Base-by-base conservation (phyloP, 2,888 invertebrate species). In the Habroteleia sp. region DNA sequence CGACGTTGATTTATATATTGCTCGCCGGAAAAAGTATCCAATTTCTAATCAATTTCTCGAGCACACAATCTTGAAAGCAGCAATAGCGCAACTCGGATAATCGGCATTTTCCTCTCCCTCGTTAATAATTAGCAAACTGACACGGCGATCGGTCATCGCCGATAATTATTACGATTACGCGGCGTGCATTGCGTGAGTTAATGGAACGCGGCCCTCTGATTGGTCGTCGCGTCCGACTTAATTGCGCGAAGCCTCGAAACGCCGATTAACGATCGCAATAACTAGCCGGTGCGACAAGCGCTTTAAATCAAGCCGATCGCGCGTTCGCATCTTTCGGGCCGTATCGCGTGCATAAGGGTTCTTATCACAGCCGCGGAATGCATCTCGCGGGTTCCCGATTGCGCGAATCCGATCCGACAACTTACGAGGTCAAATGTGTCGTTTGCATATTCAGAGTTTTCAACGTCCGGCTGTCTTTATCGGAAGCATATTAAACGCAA, bases 111-210 rank as follows among this genome's bases (percentile, higher is more conserved):
- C 35, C 37, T 75, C 58, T 56, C 63, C 4, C 52, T 65, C 42
- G 76, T 69, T 73, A 77, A 80, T 83, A 83, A 82, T 83, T 83
- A 81, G 80, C 77, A 72, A 71, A 54, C 75, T 78, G 80, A 80
- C 81, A 77, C 74, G 74, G 76, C 83, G 80, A 82, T 83, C 80
- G 79, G 80, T 83, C 83, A 82, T 83, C 77, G 78, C 77, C 77
- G 83, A 83, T 83, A 81, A 82, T 83, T 83, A 82, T 83, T 81
- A 83, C 80, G 80, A 83, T 83, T 81, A 82, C 77, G 74, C 77
- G 74, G 41, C 75, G 54, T 42, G 77, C 74, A 76, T 82, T 77
- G 80, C 79, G 77, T 76, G 79, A 80, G 77, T 82, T 81, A 80
- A 83, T 80, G 76, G 77, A 80, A 76, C 71, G 74, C 66, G 7